Base-by-base conservation (phyloP, 2,113 vertebrate genomes). In the Pseudolaguvia tuberculata region DNA sequence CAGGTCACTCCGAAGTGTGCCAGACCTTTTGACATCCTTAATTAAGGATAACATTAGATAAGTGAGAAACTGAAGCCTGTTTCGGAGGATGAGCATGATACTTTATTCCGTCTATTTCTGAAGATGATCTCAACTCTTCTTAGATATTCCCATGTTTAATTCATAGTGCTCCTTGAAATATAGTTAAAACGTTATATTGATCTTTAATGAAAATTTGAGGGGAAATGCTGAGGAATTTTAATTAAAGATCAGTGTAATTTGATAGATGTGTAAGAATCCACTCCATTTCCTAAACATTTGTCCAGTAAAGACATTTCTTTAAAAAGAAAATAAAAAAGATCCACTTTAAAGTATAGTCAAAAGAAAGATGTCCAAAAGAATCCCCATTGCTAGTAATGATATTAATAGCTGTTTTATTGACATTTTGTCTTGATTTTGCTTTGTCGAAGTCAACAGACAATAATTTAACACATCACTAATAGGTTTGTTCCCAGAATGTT, bases 1-100 rank as follows among this genome's bases (percentile, higher is more conserved):
- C 52, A 66, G 45, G 50, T 52, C 50, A 27, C 67, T 48, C 61
- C 47, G 61, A 72, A 81, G 76, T 78, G 76, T 81, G 76, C 72
- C 61, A 13, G 29, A 15, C 31, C 52, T 31, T 74, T 55, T 70
- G 72, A 35, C 51, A 52, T 45, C 20, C 17, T 53, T 31, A 59
- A 53, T 55, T 74, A 8, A 25, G 58, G n/a, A 35, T 10, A 55
- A 45, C 45, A 23, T 73, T 72, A 59, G n/a, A 65, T 52, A 53
- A 21, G 45, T 8, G 20, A 47, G 31, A 25, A 59, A 58, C 57
- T 2, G 9, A 10, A 10, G 15, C 35, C 51, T 39, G 1, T 81
- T 78, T 73, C 66, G 50, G 61, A 27, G 23, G 50, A 57, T 45
- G 48, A 42, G 58, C 14, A 8, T 12, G 15, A 5, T 12, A 18